Conservation (phyloP, 2,888 invertebrate genomes). For the Nomada lathburiana region DNA sequence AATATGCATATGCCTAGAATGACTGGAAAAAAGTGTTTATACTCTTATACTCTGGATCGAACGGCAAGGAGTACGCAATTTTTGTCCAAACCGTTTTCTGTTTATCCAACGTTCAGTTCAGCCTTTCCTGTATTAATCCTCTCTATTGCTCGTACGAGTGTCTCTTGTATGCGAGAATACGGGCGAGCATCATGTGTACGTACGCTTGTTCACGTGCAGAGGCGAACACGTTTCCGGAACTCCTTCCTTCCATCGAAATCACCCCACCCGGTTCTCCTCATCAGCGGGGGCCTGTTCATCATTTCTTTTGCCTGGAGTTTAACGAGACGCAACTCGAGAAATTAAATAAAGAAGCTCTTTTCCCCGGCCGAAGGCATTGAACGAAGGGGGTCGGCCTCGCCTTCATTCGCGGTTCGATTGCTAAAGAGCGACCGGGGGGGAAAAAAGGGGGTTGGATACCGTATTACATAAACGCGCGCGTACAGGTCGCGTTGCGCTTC, state of each 20-base stretch:
- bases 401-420: constrained; percentile 49
- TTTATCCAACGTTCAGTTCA: constrained; percentile 13
- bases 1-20: constrained; percentile 9
- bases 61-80: constrained; percentile 27
- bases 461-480: constrained; percentile 20
- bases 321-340: constrained; percentile 83
- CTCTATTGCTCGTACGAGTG: constrained; percentile 13
- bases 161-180: background rate
- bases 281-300: constrained; percentile 65
- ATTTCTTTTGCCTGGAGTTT: constrained; percentile 80
- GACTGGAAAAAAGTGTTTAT: constrained; percentile 30
- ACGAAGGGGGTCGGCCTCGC: constrained; percentile 65
- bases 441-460: constrained; percentile 31
- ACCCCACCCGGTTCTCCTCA: constrained; percentile 41
- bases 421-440: constrained; percentile 29
- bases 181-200: background rate
- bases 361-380: constrained; percentile 78
- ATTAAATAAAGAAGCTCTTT: constrained; percentile 84
- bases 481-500: constrained; percentile 27
- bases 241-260: constrained; percentile 33
- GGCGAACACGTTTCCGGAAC: constrained; percentile 16
- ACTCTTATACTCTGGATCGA: constrained; percentile 7
- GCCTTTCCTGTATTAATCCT: background rate
- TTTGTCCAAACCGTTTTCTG: constrained; percentile 20
- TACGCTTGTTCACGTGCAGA: background rate